Evolutionary conservation across 2,797 vertebrate species (phyloP), one percentile per base, ranked within the genome.

Genomic region (Phrynocephalus forsythii): DNA sequence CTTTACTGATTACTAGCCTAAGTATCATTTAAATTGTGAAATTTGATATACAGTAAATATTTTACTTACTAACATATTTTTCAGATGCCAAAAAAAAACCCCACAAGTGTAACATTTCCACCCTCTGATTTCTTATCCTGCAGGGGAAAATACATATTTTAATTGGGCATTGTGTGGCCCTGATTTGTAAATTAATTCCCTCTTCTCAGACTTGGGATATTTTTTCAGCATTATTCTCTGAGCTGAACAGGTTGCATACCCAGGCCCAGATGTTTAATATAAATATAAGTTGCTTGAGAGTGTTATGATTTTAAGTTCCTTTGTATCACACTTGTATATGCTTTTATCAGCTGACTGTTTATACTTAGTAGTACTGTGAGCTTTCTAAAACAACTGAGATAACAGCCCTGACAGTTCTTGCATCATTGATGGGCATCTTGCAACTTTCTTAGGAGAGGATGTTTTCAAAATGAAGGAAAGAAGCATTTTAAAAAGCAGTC

Each of bases 381-480:
- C 28, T 90, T 24, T 30, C 67, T 86, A 75, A 91, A 79, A 79
- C 86, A 91, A 80, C 33, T 30, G 30, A 79, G 81, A 88, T 88
- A 28, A 28, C 44, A 66, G 82, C 26, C 28, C 86, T 67, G 71
- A 0, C 0, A 87, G 52, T 0, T 84, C n/a, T 79, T 84, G 13
- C 33, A 48, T 10, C 63, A 63, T 6, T 89, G 50, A 28, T 15
- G 89, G 86, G 75, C 0, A 0, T 44, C 20, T 85, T 79, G 56
- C 33, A 33, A 44, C 9, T 22, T 89, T 63, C 77, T 5, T 66
- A 24, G 44, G 79, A 89, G 80, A 86, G 83, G 79, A 88, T 90
- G 72, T 94, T 94, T 92, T 87, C 90, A 88, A 90, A 63, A n/a
- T 48, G 79, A 84, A 91, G 48, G 1, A 2, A 73, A 90, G 50